Conservation (phyloP, 2,888 invertebrate genomes). For the Stenoptilia bipunctidactyla region DNA sequence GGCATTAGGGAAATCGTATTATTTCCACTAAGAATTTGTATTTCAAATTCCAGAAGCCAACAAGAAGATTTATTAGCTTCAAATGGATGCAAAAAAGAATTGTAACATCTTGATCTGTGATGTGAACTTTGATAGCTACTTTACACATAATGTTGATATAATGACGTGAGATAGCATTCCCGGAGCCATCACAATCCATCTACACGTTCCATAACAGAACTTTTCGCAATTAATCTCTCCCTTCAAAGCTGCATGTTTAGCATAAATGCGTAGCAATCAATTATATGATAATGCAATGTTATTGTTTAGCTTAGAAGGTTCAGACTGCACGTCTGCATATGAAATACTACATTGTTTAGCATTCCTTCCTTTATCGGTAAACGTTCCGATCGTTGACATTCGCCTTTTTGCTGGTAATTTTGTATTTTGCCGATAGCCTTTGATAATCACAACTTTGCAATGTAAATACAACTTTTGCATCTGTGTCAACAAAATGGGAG, state of each 20-base stretch:
- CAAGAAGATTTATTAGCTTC: slow-evolving; percentile 1
- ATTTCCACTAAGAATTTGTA: slow-evolving; percentile 2
- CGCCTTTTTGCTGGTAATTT: too few species aligned
- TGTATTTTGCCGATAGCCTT: too few species aligned
- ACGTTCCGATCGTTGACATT: too few species aligned
- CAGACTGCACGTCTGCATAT: slow-evolving; percentile 24
- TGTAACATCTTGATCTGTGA: not conserved
- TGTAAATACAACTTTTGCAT: too few species aligned
- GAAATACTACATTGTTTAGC: slow-evolving; percentile 12
- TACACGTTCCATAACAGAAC: not conserved
- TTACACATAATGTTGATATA: slow-evolving; percentile 1
- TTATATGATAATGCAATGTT: slow-evolving; percentile 7
- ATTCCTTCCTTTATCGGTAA: not conserved
- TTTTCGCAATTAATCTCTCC: not conserved
- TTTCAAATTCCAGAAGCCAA: not conserved
- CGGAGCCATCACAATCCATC: not conserved
- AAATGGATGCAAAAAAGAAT: not conserved
- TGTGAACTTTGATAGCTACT: not conserved
- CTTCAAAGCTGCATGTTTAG: not conserved
- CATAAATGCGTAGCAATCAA: not conserved
- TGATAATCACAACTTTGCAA: too few species aligned
- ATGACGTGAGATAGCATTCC: slow-evolving; percentile 1
- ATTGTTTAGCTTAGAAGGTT: slow-evolving; percentile 3
- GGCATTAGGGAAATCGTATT: too few species aligned
- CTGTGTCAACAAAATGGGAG: too few species aligned